These are phyloP conservation scores for Chloroclystis v-ata DNA, from an alignment of 2,888 invertebrate species.

Conservation along the genomic window DNA sequence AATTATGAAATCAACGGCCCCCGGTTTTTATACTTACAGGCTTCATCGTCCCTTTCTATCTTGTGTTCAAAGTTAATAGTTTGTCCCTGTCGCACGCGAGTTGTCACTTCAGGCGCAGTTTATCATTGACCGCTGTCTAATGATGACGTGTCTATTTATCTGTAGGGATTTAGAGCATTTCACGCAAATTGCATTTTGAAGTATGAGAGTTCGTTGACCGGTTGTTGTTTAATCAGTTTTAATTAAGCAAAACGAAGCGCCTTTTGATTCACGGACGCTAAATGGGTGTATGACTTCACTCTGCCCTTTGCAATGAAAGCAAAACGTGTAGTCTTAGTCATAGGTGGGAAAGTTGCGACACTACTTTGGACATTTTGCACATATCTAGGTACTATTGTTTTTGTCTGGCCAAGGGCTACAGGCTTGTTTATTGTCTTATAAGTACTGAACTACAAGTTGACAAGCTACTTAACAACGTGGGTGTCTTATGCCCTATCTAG, in stretches of 20 bases:
- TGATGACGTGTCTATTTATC: slow-evolving; percentile 69
- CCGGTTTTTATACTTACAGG: slow-evolving; percentile 67
- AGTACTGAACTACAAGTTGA: not conserved
- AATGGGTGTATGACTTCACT: slow-evolving; percentile 28
- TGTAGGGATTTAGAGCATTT: slow-evolving; percentile 54
- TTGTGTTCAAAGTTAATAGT: slow-evolving; percentile 31
- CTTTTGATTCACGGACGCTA: slow-evolving; percentile 31
- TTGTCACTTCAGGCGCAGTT: slow-evolving; percentile 63
- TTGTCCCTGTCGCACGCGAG: slow-evolving; percentile 46
- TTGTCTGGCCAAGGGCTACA: not conserved
- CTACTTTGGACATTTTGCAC: not conserved
- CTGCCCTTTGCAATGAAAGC: slow-evolving; percentile 14
- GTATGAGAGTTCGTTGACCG: slow-evolving; percentile 54
- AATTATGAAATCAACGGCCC: slow-evolving; percentile 77
- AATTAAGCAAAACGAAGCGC: slow-evolving; percentile 30
- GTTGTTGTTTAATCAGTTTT: slow-evolving; percentile 46
- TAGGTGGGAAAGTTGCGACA: not conserved
- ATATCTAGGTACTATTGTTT: not conserved
- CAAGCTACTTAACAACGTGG: too few species aligned
- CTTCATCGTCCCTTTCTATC: slow-evolving; percentile 46
- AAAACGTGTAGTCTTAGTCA: slow-evolving; percentile 4
- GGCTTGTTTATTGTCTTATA: not conserved
- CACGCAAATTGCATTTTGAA: slow-evolving; percentile 57
- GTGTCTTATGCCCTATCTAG: not conserved
- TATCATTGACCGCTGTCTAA: slow-evolving; percentile 66